Evolutionary conservation across 2,888 invertebrate genomes (phyloP), one percentile per base, ranked within the genome.

Genomic region (Autographa pulchrina): DNA sequence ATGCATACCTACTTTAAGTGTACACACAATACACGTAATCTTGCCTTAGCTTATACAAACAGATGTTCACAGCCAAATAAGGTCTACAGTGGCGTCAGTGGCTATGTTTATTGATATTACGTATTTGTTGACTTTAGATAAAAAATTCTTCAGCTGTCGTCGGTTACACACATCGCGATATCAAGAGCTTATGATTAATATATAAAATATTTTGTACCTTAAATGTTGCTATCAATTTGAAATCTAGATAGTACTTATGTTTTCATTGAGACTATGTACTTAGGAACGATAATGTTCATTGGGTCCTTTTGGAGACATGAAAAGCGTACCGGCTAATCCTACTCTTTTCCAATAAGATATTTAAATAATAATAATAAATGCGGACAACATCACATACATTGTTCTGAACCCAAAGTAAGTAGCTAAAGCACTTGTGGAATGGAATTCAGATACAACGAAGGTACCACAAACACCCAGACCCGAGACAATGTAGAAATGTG

Each of bases 101-200:
- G 41, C 25, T 38, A 14, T 48, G 48, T n/a, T 16, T 56, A 20
- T 56, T 56, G 20, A 20, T 56, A 18, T 13, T 25, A 13, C 4
- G 9, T 25, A 54, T 54, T 20, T 56, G 25, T 56, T 56, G 54
- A 56, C 54, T 56, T 25, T 25, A 56, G 54, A 56, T 56, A 56
- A 56, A 18, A 20, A 48, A 20, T 3, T 18, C 54, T 18, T 11
- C 54, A 54, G 54, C 54, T 54, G 54, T 54, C 54, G 54, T 20
- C 20, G 20, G 2, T 56, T 1, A 5, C 13, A 20, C 4, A 56
- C 3, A 8, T 25, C 9, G 54, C 13, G 20, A 43, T 43, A 48
- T n/a, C n/a, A 48, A 48, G n/a, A 6, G 16, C 6, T 48, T 5
- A 6, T n/a, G 48, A n/a, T n/a, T 48, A n/a, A n/a, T 48, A 8